These are phyloP conservation scores for Chrysopilus asiliformis DNA, from an alignment of 2,888 invertebrate genomes.

Conservation along the genomic window DNA sequence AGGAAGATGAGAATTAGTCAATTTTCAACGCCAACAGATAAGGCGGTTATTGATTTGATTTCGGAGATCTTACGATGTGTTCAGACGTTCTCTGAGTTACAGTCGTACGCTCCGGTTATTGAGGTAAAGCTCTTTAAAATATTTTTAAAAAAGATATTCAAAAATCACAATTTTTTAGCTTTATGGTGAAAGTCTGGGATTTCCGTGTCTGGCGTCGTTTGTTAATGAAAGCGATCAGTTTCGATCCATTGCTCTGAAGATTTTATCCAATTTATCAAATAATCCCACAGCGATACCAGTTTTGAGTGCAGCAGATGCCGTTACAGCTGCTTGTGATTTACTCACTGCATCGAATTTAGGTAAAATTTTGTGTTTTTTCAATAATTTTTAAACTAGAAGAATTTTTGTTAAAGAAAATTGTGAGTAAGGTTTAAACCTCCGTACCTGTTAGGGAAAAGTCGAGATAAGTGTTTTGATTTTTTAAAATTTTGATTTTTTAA, in stretches of 20 bases:
- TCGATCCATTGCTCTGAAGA: slow-evolving; percentile 26
- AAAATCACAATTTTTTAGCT: neutral
- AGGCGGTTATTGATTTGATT: slow-evolving; percentile 23
- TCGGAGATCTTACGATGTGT: slow-evolving; percentile 31
- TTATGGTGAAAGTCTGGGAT: slow-evolving; percentile 16
- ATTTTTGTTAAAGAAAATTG: too few relatives aligned
- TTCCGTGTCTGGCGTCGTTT: slow-evolving; percentile 29
- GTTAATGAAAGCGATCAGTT: slow-evolving; percentile 26
- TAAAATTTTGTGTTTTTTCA: neutral
- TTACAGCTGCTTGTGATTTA: slow-evolving; percentile 30
- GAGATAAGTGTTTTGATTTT: too few relatives aligned
- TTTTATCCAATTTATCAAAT: slow-evolving; percentile 32
- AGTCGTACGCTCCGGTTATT: slow-evolving; percentile 23
- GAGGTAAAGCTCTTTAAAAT: slow-evolving; percentile 18
- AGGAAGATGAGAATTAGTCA: slow-evolving; percentile 19
- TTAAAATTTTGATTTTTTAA: too few relatives aligned
- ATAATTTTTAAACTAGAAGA: neutral
- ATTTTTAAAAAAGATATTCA: too few relatives aligned
- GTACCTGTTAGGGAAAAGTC: too few relatives aligned
- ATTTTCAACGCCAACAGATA: slow-evolving; percentile 24
- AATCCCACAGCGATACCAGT: slow-evolving; percentile 24
- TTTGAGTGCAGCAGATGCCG: slow-evolving; percentile 29
- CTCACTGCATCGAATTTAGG: slow-evolving; percentile 16
- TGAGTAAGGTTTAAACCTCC: too few relatives aligned
- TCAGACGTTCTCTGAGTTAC: slow-evolving; percentile 25